A percentile compares a stretch with the other conserved stretches of the same genome.
Evolutionary conservation across 2,888 invertebrate genomes (phyloP).

Genomic region (Parnassius smintheus): DNA sequence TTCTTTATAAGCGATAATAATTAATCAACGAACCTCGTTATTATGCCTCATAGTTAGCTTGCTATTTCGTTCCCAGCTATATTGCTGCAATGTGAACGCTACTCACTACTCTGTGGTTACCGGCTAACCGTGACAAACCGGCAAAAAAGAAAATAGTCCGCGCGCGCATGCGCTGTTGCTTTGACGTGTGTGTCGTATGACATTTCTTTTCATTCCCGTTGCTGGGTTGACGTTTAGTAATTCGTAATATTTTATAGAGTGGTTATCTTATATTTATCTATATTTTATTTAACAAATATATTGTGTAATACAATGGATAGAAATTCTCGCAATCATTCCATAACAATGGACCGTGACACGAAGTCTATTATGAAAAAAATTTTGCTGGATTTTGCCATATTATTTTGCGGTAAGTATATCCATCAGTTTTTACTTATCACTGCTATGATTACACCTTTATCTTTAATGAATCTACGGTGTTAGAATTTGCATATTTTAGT

Average conservation of each 20-base stretch:
- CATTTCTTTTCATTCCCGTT: slow-evolving; percentile 35
- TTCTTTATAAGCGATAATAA: slow-evolving; percentile 37
- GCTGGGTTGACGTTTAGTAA: slow-evolving; percentile 59
- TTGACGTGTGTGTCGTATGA: slow-evolving; percentile 52
- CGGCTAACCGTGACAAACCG: background rate
- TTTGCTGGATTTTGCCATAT: slow-evolving; percentile 83
- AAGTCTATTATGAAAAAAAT: slow-evolving; percentile 83
- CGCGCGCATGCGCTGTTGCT: slow-evolving; percentile 70
- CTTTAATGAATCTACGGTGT: background rate
- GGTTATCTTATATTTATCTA: slow-evolving; percentile 29
- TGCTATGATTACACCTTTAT: too few species aligned
- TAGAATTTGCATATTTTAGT: background rate
- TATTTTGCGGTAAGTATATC: slow-evolving; percentile 84
- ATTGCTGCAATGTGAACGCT: background rate
- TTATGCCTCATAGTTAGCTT: slow-evolving; percentile 11
- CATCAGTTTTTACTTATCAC: slow-evolving; percentile 6
- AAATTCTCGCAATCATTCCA: slow-evolving; percentile 62
- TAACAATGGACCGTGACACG: slow-evolving; percentile 79
- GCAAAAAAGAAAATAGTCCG: slow-evolving; percentile 50
- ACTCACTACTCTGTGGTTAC: too few species aligned
- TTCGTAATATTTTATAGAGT: slow-evolving; percentile 43
- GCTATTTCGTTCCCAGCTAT: slow-evolving; percentile 5
- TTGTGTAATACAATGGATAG: slow-evolving; percentile 59
- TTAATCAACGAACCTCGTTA: slow-evolving; percentile 33
- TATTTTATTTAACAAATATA: slow-evolving; percentile 35